Base-by-base conservation (phyloP, 2,888 invertebrate genomes). In the Pristionchus arcanus region DNA sequence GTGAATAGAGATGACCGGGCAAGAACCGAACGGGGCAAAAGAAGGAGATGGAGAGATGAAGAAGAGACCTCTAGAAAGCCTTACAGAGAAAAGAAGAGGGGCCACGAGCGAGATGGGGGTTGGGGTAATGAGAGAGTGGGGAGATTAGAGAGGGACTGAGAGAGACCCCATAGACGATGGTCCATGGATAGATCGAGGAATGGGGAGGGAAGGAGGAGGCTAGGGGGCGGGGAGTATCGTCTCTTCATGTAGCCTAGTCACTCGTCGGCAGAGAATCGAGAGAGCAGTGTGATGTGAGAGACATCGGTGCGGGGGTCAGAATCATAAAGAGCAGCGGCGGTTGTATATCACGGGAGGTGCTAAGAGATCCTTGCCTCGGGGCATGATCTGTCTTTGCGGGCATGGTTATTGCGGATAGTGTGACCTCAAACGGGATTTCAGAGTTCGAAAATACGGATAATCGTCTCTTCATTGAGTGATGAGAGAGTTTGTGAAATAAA, bases 181-280 rank as follows among this genome's bases (percentile, higher is more conserved):
- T 49, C 81, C 81, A 81, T 81, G 81, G 42, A 49, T 49, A 42
- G 81, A 81, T 81, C 81, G 81, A 81, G 81, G 81, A 81, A 81
- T 81, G 81, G 49, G n/a, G n/a, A n/a, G 25, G n/a, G n/a, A 77
- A 77, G 74, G 81, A 81, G 81, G 49, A n/a, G 81, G 74, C 74
- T 74, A 81, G 81, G 49, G 71, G 49, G 81, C 42, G 53, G 49
- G 74, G 37, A 59, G 59, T 59, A 16, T 59, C 21, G 21, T 59
- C 59, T 59, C 59, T 59, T 25, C 19, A 59, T 4, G 3, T 59
- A 7, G 59, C 59, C 59, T 59, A 5, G 25, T 59, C 59, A 19
- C 59, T 59, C 59, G 9, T 25, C 7, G 3, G 2, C 25, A 25
- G 59, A 59, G 21, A 19, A 2, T 0, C 25, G 59, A 59, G 19